Base-by-base conservation (phyloP, 2,113 vertebrate genomes). In the Triplophysa tibetana region DNA sequence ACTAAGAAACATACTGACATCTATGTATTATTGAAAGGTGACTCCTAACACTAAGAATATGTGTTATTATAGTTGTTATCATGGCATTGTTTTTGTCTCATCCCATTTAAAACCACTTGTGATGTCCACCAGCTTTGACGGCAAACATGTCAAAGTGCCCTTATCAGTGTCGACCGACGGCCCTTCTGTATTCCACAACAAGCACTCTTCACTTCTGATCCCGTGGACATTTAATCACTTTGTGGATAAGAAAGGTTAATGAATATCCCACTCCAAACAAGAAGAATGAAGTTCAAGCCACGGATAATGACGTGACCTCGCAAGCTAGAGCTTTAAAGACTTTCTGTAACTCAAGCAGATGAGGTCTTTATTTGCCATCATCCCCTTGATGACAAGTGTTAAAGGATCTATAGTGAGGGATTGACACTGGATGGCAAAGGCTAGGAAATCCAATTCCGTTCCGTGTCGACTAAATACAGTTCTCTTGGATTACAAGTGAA, bases 201-300 rank as follows among this genome's bases (percentile, higher is more conserved):
- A 58, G 19, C 5, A 8, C 48, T 54, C 68, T 76, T 69, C 70
- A 73, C 60, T 65, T 61, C n/a, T 19, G 77, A 67, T 76, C n/a
- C 38, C 19, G 54, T 69, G 52, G 72, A 83, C 77, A 83, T 75
- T 79, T 83, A 79, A 75, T 79, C 70, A 58, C 77, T 83, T 61
- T 24, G n/a, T 10, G 68, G 19, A 58, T 66, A 62, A 60, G 23
- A 14, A 50, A 50, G 64, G 45, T 23, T 70, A 70, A 79, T 65
- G 72, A 63, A 68, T 64, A 83, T 62, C 26, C 73, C 62, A 67
- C 70, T 77, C 48, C 50, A 67, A 77, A 80, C 41, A 72, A 73
- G 41, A 67, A 77, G 58, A 79, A 64, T 52, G 17, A 75, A 56
- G 74, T 80, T 64, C 50, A 73, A 81, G 16, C 48, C 62, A 72